Base-by-base conservation (phyloP, 2,113 vertebrate species). In the Monopterus albus region DNA sequence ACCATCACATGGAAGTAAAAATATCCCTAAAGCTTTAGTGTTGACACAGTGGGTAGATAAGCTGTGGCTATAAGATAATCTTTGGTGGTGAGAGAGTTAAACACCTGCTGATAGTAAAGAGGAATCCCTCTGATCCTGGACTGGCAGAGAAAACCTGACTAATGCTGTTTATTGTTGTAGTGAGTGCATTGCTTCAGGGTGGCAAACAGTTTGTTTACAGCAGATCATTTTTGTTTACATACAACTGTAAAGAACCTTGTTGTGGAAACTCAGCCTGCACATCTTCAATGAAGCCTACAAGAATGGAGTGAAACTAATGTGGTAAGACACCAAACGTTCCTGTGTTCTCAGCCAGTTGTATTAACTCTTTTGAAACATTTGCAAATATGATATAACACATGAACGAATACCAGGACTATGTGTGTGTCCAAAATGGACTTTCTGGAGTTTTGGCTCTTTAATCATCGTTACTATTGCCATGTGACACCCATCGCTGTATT, bases 191-290 rank as follows among this genome's bases (percentile, higher is more conserved):
- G 50, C 29, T 23, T 45, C 23, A 25, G 42, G 11, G 67, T 13
- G 25, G 21, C 4, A 45, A n/a, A 57, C 29, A 28, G 7, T 70
- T 76, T 78, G 69, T 75, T 87, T 78, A 72, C 65, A 70, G 7
- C 17, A 23, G 18, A 40, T 56, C 0, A 12, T 79, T 78, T 70
- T 55, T 61, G 62, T 82, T 85, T 69, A 72, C 43, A n/a, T 77
- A 10, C 21, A 45, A 51, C 28, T 61, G 20, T 47, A 67, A 79
- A 67, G 63, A 60, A 64, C 36, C 53, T 57, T 12, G 28, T 29
- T 33, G 42, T 72, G 60, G 35, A 71, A 63, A 36, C 26, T 3
- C 2, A 3, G 46, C 42, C 12, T n/a, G 23, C 52, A 59, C 74
- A 18, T 63, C 21, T 33, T 13, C 6, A 10, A 14, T 17, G 46